A percentile compares a stretch with the other conserved stretches of the same genome.
phyloP scores from a whole-genome alignment of 2,888 invertebrate species.

The Iselma pallidipennis region DNA sequence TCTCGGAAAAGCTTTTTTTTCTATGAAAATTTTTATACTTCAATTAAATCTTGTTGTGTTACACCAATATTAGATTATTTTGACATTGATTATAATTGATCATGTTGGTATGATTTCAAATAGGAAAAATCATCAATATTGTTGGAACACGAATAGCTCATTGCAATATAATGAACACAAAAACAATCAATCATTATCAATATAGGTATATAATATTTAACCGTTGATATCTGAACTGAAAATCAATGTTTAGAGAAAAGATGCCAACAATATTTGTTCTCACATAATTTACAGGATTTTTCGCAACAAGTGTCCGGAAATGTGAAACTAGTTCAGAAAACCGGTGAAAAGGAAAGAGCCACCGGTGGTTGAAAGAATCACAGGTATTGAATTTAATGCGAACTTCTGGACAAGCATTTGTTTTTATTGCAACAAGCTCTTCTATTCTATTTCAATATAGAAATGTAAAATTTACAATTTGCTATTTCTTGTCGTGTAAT shows the following conservation, averaged over 20 bases:
- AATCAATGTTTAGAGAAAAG: background rate
- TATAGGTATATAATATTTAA: background rate
- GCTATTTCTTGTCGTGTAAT: no score
- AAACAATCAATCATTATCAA: background rate
- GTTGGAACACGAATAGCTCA: background rate
- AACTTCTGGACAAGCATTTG: background rate
- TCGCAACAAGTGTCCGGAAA: background rate
- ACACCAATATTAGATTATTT: background rate
- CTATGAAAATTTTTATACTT: background rate
- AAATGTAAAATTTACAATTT: no score
- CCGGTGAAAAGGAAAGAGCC: background rate
- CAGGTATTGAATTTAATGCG: background rate
- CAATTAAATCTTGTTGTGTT: background rate
- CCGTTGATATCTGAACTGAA: no score
- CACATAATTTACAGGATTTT: background rate
- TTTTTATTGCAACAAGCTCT: background rate
- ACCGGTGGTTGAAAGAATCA: background rate
- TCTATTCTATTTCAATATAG: no score
- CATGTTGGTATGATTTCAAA: background rate
- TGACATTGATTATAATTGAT: background rate
- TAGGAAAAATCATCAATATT: background rate
- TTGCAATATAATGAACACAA: background rate
- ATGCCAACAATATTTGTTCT: background rate
- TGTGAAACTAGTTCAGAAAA: slow-evolving; percentile 1
- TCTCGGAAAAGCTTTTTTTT: no score